Evolutionary conservation across 64 coral and sea anemone genomes (phyloP).

Genomic region (Pocillopora damicornis): DNA sequence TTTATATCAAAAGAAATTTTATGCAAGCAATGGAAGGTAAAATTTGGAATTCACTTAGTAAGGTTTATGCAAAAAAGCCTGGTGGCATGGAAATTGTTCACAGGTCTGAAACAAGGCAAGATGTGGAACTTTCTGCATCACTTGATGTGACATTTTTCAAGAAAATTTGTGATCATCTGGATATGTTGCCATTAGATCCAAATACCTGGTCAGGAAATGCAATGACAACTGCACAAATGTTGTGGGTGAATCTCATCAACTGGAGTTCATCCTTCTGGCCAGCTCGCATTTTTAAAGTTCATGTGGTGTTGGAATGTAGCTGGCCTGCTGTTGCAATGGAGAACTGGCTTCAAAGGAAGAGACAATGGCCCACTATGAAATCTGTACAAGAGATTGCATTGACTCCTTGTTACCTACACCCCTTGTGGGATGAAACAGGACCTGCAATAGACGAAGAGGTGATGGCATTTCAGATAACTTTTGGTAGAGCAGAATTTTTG

Average conservation of each 20-base stretch:
- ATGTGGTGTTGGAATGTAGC: slow-evolving; percentile 1
- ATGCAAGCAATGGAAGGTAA: slow-evolving; percentile 17
- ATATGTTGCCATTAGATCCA: slow-evolving; percentile 14
- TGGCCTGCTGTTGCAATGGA: slow-evolving; percentile 7
- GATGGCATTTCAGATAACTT: slow-evolving; percentile 16
- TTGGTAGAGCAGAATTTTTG: neutral
- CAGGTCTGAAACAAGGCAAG: neutral
- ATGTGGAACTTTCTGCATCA: neutral
- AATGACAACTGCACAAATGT: slow-evolving; percentile 24
- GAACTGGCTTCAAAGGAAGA: slow-evolving; percentile 4
- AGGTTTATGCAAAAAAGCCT: slow-evolving; percentile 8
- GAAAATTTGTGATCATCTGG: neutral
- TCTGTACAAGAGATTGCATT: neutral
- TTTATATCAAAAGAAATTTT: slow-evolving; percentile 2
- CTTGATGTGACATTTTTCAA: neutral
- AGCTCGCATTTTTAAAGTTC: neutral
- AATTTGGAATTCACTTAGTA: neutral
- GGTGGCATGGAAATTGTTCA: slow-evolving; percentile 31
- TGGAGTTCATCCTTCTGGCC: neutral
- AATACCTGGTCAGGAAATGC: slow-evolving; percentile 26
- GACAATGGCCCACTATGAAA: slow-evolving; percentile 10
- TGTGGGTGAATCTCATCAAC: slow-evolving; percentile 29
- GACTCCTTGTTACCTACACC: slow-evolving; percentile 1
- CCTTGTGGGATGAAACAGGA: neutral
- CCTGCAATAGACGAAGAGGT: neutral